Evolutionary conservation across 2,888 invertebrate genomes (phyloP).

Genomic region (Drosophila glabriapex): DNA sequence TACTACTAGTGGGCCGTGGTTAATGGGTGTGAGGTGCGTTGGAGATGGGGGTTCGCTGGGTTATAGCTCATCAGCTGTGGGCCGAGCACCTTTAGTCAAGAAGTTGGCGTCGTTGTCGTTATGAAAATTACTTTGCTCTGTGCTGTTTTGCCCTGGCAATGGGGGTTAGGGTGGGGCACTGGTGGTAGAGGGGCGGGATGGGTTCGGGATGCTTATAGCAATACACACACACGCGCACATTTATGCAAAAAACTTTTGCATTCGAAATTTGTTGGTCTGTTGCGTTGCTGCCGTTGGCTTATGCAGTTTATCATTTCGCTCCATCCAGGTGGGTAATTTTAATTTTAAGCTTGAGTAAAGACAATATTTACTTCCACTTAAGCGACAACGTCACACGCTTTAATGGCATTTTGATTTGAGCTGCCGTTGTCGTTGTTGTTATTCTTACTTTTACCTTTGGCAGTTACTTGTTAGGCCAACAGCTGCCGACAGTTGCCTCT

Average conservation of each 20-base stretch:
- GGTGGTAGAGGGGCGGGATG: no score
- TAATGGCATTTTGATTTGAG: constrained; percentile 82
- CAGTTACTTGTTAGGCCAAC: constrained; percentile 37
- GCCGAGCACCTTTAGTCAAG: constrained; percentile 69
- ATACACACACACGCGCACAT: constrained; percentile 28
- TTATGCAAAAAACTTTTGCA: constrained; percentile 77
- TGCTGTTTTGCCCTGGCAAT: constrained; percentile 44
- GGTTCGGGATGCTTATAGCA: constrained; percentile 1
- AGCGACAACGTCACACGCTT: constrained; percentile 76
- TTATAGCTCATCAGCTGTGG: constrained; percentile 66
- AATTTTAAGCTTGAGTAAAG: constrained; percentile 84
- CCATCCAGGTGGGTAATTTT: constrained; percentile 78
- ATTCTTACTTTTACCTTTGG: constrained; percentile 23
- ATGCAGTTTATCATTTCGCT: constrained; percentile 82
- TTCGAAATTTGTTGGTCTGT: constrained; percentile 76
- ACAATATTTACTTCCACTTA: constrained; percentile 82
- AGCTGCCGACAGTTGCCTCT: constrained; percentile 52
- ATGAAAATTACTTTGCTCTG: constrained; percentile 82
- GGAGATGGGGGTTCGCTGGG: constrained; percentile 16
- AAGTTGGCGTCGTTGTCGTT: constrained; percentile 75
- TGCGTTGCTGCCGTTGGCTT: constrained; percentile 64
- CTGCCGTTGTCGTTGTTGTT: constrained; percentile 37
- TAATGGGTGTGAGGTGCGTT: not conserved
- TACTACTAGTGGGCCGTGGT: constrained; percentile 3
- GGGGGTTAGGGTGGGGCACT: not conserved